Base-by-base conservation (phyloP, 2,113 vertebrate species). In the Microtus montanus region DNA sequence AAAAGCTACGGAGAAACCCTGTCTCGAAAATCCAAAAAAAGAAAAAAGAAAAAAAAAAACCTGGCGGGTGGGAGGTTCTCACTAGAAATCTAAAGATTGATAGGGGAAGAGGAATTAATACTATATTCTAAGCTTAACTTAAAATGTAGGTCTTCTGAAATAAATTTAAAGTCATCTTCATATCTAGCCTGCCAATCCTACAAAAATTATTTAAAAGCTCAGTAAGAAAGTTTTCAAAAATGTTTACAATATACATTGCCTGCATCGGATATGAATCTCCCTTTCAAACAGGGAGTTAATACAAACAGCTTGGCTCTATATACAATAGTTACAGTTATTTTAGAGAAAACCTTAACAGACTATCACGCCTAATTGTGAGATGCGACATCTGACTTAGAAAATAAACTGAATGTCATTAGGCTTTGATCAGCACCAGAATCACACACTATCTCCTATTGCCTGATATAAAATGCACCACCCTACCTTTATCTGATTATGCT, bases 161-260 rank as follows among this genome's bases (percentile, higher is more conserved):
- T 78, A 93, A 52, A 78, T 73, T 68, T 61, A 91, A 91, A 80
- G 71, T 68, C n/a, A 64, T 77, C n/a, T 75, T 94, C 33, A 26
- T 58, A 75, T 73, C 44, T 93, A 96, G 8, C 26, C 44, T 58
- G 88, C 12, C 80, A 5, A 5, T 68, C 64, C 73, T 87, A 93
- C n/a, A 95, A 93, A 93, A 94, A 89, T 63, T 71, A 24, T 61
- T 61, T 87, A 89, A 89, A 94, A 95, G 85, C 6, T 28, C 79
- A 89, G 15, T 10, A 85, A 87, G 26, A 83, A 83, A 91, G 49
- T 15, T 75, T 84, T 78, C 83, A 75, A 68, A 93, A 88, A 64
- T 90, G 74, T 70, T 89, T 95, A 83, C 22, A 94, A 63, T 41
- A 38, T 33, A 73, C 70, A 93, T 0, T 74, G 17, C 19, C 63